Percentiles rank a stretch among this genome's conserved stretches.
Conservation (phyloP, 2,888 invertebrate genomes). For the Mesoligia furuncula region DNA sequence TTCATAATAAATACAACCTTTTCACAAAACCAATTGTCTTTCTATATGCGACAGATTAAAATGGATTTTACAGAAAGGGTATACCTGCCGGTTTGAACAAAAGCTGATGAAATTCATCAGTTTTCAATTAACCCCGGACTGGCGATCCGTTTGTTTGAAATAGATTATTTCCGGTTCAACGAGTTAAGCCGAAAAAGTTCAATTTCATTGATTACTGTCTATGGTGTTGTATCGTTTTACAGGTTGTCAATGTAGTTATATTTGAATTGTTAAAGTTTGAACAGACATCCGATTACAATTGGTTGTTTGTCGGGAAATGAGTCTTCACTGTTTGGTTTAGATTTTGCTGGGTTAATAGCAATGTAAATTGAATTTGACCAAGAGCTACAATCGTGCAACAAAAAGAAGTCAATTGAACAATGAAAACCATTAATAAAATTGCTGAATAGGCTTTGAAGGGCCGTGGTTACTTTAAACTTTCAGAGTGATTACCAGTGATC, state of each 20-base stretch:
- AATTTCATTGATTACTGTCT: slow-evolving; percentile 66
- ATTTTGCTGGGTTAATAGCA: background rate
- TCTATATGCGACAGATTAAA: slow-evolving; percentile 63
- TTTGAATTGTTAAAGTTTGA: slow-evolving; percentile 19
- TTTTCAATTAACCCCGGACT: slow-evolving; percentile 77
- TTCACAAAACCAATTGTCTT: slow-evolving; percentile 51
- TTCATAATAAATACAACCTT: slow-evolving; percentile 48
- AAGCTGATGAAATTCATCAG: slow-evolving; percentile 76
- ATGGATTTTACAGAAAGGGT: slow-evolving; percentile 62
- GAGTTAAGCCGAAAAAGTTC: slow-evolving; percentile 71
- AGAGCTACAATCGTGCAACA: background rate
- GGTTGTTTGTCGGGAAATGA: background rate
- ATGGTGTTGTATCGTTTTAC: slow-evolving; percentile 55
- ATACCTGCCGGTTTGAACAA: slow-evolving; percentile 56
- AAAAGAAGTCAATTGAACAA: no score
- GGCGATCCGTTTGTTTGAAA: slow-evolving; percentile 75
- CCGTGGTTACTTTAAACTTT: no score
- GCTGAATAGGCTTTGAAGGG: no score
- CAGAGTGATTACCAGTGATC: no score
- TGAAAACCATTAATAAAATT: no score
- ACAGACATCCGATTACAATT: background rate
- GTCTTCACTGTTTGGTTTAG: background rate
- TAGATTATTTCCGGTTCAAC: slow-evolving; percentile 72
- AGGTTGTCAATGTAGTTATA: slow-evolving; percentile 38
- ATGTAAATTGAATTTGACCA: background rate